Conservation (phyloP, 2,797 vertebrate genomes). For the Coregonus sp. region DNA sequence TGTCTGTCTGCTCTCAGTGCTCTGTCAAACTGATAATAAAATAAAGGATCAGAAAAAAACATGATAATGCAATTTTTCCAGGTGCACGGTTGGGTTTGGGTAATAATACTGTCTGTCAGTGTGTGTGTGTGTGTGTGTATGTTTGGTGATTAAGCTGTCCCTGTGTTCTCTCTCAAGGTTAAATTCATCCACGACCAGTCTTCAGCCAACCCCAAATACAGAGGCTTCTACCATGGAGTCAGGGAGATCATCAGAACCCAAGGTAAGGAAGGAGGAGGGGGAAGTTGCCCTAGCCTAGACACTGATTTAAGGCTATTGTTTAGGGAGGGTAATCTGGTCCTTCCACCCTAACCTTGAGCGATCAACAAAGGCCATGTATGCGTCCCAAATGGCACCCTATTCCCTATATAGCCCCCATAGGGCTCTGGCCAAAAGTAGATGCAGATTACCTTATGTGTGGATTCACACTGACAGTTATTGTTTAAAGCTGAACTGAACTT, state of each 20-base stretch:
- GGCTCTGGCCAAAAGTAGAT: not conserved
- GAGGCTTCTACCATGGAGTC: conserved; percentile 90
- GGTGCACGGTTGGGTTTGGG: not conserved
- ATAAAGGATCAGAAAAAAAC: not conserved
- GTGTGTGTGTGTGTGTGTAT: not conserved
- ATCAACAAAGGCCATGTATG: not conserved
- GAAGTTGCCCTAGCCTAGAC: not conserved
- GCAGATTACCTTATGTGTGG: not conserved
- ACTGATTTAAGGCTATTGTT: not conserved
- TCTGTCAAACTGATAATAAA: not conserved
- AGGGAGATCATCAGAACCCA: conserved; percentile 86
- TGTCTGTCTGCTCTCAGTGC: not conserved
- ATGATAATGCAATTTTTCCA: not conserved
- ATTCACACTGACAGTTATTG: conserved; percentile 53
- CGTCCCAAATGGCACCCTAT: no score
- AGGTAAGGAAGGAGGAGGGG: conserved; percentile 71
- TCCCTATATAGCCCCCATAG: no score
- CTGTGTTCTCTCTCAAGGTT: conserved; percentile 75
- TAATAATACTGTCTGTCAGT: not conserved
- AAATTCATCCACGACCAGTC: conserved; percentile 98
- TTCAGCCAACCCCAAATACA: conserved; percentile 88
- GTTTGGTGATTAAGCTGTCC: not conserved
- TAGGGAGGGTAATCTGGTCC: not conserved
- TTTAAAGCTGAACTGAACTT: conserved; percentile 5
- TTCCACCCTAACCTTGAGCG: not conserved